These are phyloP conservation scores for Rallus limicola DNA, from an alignment of 2,113 vertebrate genomes.

Conservation along the genomic window DNA sequence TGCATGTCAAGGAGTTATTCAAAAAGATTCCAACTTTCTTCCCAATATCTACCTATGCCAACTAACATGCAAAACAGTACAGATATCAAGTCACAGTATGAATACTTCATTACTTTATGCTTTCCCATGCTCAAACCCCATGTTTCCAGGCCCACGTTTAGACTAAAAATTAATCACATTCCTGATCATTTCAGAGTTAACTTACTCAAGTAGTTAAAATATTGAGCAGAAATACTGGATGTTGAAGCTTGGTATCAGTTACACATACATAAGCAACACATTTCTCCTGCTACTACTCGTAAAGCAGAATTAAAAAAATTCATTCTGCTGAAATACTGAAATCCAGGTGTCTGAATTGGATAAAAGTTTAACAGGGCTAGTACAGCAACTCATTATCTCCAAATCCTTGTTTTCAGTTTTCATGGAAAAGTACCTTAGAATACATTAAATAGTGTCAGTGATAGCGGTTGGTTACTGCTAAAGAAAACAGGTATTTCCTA, in stretches of 20 bases:
- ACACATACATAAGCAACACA: neutral
- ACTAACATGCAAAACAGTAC: neutral
- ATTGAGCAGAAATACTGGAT: neutral
- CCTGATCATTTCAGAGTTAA: neutral
- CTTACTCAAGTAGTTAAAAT: neutral
- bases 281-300: neutral
- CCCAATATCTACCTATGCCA: neutral
- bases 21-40: neutral
- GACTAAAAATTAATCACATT: neutral
- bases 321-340: neutral
- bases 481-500: neutral
- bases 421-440: neutral
- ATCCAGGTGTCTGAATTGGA: neutral
- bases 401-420: neutral
- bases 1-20: neutral
- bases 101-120: neutral
- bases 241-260: neutral
- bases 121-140: neutral
- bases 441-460: neutral
- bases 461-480: neutral
- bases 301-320: neutral
- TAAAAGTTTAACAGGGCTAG: neutral
- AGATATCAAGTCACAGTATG: neutral
- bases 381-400: neutral
- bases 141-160: neutral